These are phyloP conservation scores for Acrocephalus scirpaceus DNA, from an alignment of 2,797 vertebrate species.

Conservation along the genomic window DNA sequence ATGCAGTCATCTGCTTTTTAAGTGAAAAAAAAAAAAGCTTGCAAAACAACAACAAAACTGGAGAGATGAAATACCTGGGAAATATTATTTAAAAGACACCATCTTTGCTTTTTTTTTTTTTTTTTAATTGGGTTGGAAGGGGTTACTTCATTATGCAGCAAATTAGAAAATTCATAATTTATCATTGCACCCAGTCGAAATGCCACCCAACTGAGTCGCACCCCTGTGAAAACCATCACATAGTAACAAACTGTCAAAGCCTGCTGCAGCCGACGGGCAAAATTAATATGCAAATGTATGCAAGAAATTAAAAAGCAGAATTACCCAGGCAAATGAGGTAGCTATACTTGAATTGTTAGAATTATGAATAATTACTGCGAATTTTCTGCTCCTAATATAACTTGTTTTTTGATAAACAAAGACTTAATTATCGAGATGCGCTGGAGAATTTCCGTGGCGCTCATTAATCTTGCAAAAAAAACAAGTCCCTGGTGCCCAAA, in stretches of 20 bases:
- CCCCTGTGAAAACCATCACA: conserved; percentile 93
- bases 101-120: conserved; percentile 41
- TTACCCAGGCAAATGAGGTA: conserved; percentile 99
- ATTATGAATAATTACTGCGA: conserved; percentile 99
- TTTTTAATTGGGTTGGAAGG: conserved; percentile 85
- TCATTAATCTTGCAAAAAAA: conserved; percentile 99
- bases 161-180: conserved; percentile 99
- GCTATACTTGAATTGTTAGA: conserved; percentile 99
- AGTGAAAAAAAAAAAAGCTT: conserved; percentile 57
- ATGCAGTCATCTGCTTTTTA: conserved; percentile 58
- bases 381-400: conserved; percentile 99
- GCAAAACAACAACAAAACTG: conserved; percentile 46
- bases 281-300: conserved; percentile 99
- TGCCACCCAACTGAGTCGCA: conserved; percentile 98
- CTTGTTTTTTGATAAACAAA: conserved; percentile 99
- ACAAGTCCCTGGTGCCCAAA: conserved; percentile 97
- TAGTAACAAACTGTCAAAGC: conserved; percentile 93
- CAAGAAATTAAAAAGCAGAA: conserved; percentile 99
- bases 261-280: conserved; percentile 98
- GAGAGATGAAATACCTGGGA: conserved; percentile 71
- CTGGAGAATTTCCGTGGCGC: conserved; percentile 98
- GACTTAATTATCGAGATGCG: conserved; percentile 99
- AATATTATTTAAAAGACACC: conserved; percentile 65
- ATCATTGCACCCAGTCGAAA: conserved; percentile 98
- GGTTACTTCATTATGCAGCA: conserved; percentile 98